phyloP scores from a whole-genome alignment of 2,797 vertebrate genomes.

The Phoebastria nigripes region DNA sequence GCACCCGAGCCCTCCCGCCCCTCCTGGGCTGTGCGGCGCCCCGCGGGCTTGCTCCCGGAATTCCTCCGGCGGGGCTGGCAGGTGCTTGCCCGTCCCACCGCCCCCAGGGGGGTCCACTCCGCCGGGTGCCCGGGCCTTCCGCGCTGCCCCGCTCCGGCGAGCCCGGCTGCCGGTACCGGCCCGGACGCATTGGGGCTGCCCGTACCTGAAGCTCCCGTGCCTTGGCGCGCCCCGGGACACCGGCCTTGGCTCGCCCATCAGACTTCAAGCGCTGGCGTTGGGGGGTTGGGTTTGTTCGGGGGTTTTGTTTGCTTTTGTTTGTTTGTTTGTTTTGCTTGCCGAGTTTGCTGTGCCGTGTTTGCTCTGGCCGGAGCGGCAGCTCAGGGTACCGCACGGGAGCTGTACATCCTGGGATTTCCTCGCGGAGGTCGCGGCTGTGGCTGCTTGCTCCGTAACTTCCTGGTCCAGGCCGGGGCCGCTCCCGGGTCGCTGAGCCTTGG shows the following conservation, averaged over 20 bases:
- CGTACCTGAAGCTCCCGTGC: not conserved
- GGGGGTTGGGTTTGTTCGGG: not conserved
- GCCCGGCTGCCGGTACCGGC: not conserved
- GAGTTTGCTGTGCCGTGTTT: not conserved
- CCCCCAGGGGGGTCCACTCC: not conserved
- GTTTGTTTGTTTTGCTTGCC: too few relatives aligned
- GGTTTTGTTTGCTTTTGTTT: too few relatives aligned
- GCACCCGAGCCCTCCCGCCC: not conserved
- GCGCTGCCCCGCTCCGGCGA: not conserved
- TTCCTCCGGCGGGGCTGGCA: not conserved
- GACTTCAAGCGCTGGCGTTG: not conserved
- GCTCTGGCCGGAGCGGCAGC: not conserved
- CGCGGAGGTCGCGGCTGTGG: not conserved
- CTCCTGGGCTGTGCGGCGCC: not conserved
- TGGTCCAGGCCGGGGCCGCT: not conserved
- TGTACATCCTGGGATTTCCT: not conserved
- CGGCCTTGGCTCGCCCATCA: not conserved
- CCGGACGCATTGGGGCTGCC: not conserved
- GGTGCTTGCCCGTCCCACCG: not conserved
- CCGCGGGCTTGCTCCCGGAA: not conserved
- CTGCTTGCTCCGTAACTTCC: not conserved
- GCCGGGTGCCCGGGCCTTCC: too few relatives aligned
- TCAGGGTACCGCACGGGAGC: not conserved
- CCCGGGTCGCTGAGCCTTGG: not conserved
- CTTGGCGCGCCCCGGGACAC: not conserved